Base-by-base conservation (phyloP, 2,888 invertebrate genomes). In the Chorisops tibialis region DNA sequence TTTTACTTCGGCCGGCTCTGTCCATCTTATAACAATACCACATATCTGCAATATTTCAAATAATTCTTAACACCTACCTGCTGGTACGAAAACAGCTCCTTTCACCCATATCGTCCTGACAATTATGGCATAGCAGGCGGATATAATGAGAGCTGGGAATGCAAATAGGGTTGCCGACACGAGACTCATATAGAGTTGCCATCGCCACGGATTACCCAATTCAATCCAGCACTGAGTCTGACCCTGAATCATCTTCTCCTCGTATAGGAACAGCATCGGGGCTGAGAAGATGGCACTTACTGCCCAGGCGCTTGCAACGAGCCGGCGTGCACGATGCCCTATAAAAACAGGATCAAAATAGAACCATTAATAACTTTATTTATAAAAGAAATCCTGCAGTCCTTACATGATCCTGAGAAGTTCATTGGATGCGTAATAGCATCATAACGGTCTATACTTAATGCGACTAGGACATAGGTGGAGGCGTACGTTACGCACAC, bases 401-500 rank as follows among this genome's bases (percentile, higher is more conserved):
- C 90, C 93, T 91, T 81, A 94, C 94, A 93, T 75, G 93, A 93
- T 72, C 93, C 91, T 58, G 92, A 91, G 79, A 95, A 95, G 80
- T 94, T 94, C 92, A 95, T 93, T 1, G 95, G 95, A 78, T 93
- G 90, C 12, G 92, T 92, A 73, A 95, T 94, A 67, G 94, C 95
- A 72, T 95, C 94, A 74, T 93, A 94, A 70, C 95, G 83, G 79
- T 95, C 95, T 71, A 95, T 93, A 71, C 93, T 93, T 64, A 95
- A 82, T 2, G 94, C 94, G 21, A 95, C 94, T 62, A 95, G 81
- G 30, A 95, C 93, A 74, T 95, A 95, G 0, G 94, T 95, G 2
- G 94, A 94, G 1, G 93, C 92, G 75, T 93, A 95, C 68, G 93
- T 93, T 54, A 94, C 93, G 67, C 93, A 86, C 1, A 87, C 91